These are phyloP conservation scores for Labeo calbasu DNA, from an alignment of 2,797 vertebrate species.

Conservation along the genomic window DNA sequence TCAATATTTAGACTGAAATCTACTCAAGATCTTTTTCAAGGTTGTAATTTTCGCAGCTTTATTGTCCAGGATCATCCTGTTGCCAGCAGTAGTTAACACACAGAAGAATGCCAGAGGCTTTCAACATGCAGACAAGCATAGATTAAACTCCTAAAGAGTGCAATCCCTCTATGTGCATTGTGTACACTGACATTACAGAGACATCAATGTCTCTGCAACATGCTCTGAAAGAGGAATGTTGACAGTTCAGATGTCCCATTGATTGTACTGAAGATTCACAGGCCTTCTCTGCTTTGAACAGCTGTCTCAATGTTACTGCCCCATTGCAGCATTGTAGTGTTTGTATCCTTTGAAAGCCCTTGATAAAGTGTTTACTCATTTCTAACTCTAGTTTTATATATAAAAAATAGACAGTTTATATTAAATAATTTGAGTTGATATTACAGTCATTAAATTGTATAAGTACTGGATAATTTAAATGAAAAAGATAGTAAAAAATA, in stretches of 20 bases:
- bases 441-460: not conserved
- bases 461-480: not conserved
- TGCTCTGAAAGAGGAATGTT: constrained; percentile 37
- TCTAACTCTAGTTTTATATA: not conserved
- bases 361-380: not conserved
- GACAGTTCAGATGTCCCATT: constrained; percentile 20
- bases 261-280: constrained; percentile 42
- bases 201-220: not conserved
- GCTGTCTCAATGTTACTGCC: not conserved
- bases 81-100: not conserved
- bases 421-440: not conserved
- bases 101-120: not conserved
- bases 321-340: not conserved
- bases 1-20: not conserved
- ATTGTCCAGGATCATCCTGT: not conserved
- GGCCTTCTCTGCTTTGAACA: not conserved
- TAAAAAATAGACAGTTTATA: not conserved
- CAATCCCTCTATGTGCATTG: constrained; percentile 15
- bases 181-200: constrained; percentile 17
- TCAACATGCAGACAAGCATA: not conserved
- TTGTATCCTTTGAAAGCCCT: constrained; percentile 11
- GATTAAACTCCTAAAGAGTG: constrained; percentile 18
- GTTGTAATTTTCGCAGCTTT: not conserved
- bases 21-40: not conserved
- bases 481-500: not conserved